Conservation (phyloP, 2,797 vertebrate genomes). For the Oreochromis mossambicus region DNA sequence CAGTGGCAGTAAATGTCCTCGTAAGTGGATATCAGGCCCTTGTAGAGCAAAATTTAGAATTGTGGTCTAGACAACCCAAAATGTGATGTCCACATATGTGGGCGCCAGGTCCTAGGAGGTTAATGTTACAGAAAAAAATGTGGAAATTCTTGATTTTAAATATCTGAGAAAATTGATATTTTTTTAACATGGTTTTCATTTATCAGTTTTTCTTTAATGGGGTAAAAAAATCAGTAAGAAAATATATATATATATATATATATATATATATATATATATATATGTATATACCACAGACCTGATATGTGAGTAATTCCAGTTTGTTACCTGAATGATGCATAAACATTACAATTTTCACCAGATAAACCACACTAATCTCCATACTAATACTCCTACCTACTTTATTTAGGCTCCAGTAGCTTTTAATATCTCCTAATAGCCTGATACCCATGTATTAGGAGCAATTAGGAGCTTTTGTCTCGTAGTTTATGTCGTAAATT, state of each 20-base stretch:
- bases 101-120: background rate
- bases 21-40: background rate
- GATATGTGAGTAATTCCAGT: background rate
- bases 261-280: background rate
- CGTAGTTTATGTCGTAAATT: background rate
- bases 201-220: background rate
- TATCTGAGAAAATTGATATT: background rate
- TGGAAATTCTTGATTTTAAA: background rate
- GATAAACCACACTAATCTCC: background rate
- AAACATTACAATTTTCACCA: background rate
- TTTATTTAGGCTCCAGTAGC: rapidly evolving
- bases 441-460: background rate
- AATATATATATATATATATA: background rate
- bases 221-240: background rate
- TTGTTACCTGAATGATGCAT: background rate
- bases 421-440: background rate
- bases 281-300: background rate
- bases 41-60: background rate
- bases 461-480: background rate
- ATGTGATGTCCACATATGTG: background rate
- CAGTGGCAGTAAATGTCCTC: background rate
- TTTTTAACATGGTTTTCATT: background rate
- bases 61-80: background rate
- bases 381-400: rapidly evolving
- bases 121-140: background rate